Base-by-base conservation (phyloP, 1,140 invertebrate species). In the Meteorus sp. region DNA sequence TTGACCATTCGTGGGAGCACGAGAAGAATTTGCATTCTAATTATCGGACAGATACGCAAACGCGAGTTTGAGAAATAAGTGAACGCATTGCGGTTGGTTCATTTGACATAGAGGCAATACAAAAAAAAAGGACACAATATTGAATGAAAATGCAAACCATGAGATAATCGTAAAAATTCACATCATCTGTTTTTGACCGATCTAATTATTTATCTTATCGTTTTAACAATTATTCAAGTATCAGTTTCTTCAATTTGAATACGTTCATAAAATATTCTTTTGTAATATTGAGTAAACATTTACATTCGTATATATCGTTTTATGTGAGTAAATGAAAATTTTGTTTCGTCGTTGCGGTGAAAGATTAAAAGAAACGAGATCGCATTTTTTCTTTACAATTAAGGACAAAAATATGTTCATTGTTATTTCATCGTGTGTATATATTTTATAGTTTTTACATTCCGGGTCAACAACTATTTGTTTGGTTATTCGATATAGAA, bases 11-110 rank as follows among this genome's bases (percentile, higher is more conserved):
- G 31, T 19, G 17, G 25, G 45, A 50, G 29, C 43, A 45, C 51
- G 37, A 39, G 55, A 37, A 35, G 62, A n/a, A 73, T 72, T 71
- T 73, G 71, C 70, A 70, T 74, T 74, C 69, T 70, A 74, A 76
- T 74, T 74, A 70, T 73, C 60, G 65, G 60, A n/a, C 19, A 64
- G 63, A 67, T 65, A 61, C 53, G 53, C n/a, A 60, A 60, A 23
- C 45, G 45, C 27, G 17, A 50, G 13, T 13, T n/a, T n/a, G n/a
- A n/a, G n/a, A n/a, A n/a, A n/a, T n/a, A n/a, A n/a, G n/a, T n/a
- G n/a, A n/a, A n/a, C n/a, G n/a, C n/a, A n/a, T n/a, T n/a, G n/a
- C n/a, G n/a, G n/a, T n/a, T n/a, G n/a, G n/a, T n/a, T n/a, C n/a
- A n/a, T n/a, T n/a, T n/a, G n/a, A n/a, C n/a, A n/a, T n/a, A n/a